Conservation (phyloP, 1,140 invertebrate genomes). For the Bradysia coprophila region DNA sequence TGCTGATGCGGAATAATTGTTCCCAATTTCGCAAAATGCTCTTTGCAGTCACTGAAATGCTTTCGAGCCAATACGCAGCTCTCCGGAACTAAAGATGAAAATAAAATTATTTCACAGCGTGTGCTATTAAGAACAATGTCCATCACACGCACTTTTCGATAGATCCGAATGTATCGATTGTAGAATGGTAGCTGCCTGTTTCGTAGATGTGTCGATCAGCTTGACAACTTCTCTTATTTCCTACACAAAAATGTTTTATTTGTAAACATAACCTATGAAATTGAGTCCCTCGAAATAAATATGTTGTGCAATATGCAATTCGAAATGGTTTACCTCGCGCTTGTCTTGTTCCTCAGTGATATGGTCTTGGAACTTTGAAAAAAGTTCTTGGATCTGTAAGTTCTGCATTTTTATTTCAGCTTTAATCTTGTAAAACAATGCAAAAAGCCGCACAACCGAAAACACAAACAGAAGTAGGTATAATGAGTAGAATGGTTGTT, state of each 20-base stretch:
- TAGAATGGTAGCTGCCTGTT: slow-evolving; percentile 47
- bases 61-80: slow-evolving; percentile 35
- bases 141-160: slow-evolving; percentile 25
- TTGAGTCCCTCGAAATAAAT: slow-evolving; percentile 3
- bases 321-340: slow-evolving; percentile 42
- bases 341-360: slow-evolving; percentile 41
- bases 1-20: slow-evolving; percentile 39
- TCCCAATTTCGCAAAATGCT: slow-evolving; percentile 35
- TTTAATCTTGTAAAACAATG: too few relatives aligned
- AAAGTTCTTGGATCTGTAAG: slow-evolving; percentile 23
- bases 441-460: too few relatives aligned
- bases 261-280: slow-evolving; percentile 2
- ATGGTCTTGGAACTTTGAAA: slow-evolving; percentile 40
- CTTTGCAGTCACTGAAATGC: slow-evolving; percentile 32
- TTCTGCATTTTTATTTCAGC: background rate
- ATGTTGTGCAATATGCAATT: slow-evolving; percentile 4
- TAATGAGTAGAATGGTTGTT: too few relatives aligned
- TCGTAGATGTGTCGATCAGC: slow-evolving; percentile 44
- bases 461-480: too few relatives aligned
- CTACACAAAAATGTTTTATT: slow-evolving; percentile 20
- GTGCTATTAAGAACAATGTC: slow-evolving; percentile 8
- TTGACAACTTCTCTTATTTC: slow-evolving; percentile 45
- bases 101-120: slow-evolving; percentile 6
- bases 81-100: slow-evolving; percentile 27
- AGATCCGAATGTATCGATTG: slow-evolving; percentile 50